Evolutionary conservation across 1,140 invertebrate genomes (phyloP).

Genomic region (Solenopsis fugax): DNA sequence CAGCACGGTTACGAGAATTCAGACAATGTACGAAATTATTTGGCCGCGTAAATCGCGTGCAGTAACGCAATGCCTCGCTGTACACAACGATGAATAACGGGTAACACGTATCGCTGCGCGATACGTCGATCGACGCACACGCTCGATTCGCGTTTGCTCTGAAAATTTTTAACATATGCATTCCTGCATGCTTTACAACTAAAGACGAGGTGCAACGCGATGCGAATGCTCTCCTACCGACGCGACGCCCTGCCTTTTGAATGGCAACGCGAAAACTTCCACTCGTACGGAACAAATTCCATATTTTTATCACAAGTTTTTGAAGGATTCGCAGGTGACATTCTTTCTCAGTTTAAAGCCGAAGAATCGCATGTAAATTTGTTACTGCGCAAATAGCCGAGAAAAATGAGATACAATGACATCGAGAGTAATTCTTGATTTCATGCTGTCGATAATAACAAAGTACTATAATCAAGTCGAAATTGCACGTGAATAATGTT

Average conservation of each 20-base stretch:
- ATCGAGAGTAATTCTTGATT: neutral
- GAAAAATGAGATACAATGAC: neutral
- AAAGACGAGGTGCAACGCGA: neutral
- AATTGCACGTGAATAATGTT: constrained; percentile 4
- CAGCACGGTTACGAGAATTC: constrained; percentile 30
- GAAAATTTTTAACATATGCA: constrained; percentile 23
- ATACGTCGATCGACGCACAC: constrained; percentile 32
- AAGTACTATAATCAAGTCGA: neutral
- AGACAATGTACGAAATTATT: constrained; percentile 59
- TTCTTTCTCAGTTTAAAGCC: neutral
- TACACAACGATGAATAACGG: neutral
- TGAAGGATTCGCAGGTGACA: neutral
- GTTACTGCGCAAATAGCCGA: neutral
- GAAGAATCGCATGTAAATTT: neutral
- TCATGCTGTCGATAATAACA: neutral
- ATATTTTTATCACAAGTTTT: neutral
- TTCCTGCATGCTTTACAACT: too few species aligned
- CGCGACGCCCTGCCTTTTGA: neutral
- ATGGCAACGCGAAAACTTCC: neutral
- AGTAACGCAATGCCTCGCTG: neutral
- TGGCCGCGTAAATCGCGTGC: constrained; percentile 45
- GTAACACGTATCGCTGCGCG: neutral
- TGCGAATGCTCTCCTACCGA: neutral
- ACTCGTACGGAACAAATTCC: neutral
- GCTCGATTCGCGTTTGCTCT: neutral